Evolutionary conservation across 2,888 invertebrate genomes (phyloP), one percentile per base, ranked within the genome.

Genomic region (Slavum lentiscoides): DNA sequence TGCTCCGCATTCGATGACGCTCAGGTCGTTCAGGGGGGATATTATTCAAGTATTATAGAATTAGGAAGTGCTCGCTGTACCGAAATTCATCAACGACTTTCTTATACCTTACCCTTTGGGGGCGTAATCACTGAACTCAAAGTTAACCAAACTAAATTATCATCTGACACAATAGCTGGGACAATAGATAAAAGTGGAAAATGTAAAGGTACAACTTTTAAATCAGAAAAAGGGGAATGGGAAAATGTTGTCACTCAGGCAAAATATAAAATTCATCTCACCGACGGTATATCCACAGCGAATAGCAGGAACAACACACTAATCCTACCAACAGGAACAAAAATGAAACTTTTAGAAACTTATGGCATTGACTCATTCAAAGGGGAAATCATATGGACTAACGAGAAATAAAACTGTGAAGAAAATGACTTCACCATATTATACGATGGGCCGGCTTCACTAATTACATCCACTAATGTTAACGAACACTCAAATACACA

Each of bases 271-370:
- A 68, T 68, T 9, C 1, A 23, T 15, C 5, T 23, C 1, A 53
- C 23, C 17, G 30, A 49, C 21, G 68, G 68, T 1, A 23, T 17
- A 23, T 49, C 15, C 6, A 53, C 9, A 7, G 53, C 43, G n/a
- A 43, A 67, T 11, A 67, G 21, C 15, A 59, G 61, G 23, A 61
- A 59, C 2, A n/a, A 72, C 17, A n/a, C 15, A 39, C 7, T 72
- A 39, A 72, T 72, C 11, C 13, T 58, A n/a, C 72, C 72, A 9
- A 37, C 72, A 3, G 72, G 72, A n/a, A 39, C 72, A 8, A 72
- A 6, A 39, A 9, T 72, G 7, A 72, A 59, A 58, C 39, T 72
- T 30, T 72, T 59, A 19, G 58, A 72, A 11, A 7, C 2, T 2
- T 59, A 37, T 13, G 70, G 70, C 1, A 7, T 70, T 3, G 70